Percentiles rank a stretch among this genome's conserved stretches.
Evolutionary conservation across 2,797 vertebrate species (phyloP).

Genomic region (Clarias fuscus): DNA sequence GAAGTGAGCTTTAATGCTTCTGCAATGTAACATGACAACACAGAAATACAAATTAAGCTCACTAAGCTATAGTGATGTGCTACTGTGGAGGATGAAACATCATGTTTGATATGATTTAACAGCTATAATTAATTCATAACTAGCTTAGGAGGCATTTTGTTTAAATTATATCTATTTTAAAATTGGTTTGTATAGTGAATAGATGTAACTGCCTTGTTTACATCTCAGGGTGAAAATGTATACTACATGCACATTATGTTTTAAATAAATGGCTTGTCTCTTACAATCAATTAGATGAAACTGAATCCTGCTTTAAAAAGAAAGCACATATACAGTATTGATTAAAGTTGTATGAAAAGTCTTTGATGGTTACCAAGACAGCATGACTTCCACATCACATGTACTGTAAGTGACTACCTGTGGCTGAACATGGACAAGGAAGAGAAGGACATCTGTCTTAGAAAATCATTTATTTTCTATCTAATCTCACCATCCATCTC

Average conservation of each 20-base stretch:
- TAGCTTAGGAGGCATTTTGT: neutral
- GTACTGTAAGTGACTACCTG: neutral
- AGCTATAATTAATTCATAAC: neutral
- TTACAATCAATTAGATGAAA: neutral
- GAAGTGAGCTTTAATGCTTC: neutral
- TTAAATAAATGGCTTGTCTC: neutral
- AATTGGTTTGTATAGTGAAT: neutral
- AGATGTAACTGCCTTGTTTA: neutral
- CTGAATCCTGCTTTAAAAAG: neutral
- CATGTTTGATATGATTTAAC: neutral
- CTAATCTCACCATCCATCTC: constrained; percentile 67
- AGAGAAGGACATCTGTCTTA: constrained; percentile 60
- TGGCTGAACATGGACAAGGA: constrained; percentile 29
- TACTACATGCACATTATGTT: neutral
- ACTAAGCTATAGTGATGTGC: neutral
- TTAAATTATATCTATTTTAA: neutral
- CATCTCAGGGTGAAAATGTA: neutral
- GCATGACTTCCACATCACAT: neutral
- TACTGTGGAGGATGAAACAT: neutral
- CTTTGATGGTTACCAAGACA: neutral
- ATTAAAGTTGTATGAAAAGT: neutral
- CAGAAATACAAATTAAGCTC: neutral
- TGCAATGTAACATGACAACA: neutral
- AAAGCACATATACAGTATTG: no score
- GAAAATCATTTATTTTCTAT: constrained; percentile 58